Conservation (phyloP, 2,797 vertebrate genomes). For the Ctenopoma kingsleyae region DNA sequence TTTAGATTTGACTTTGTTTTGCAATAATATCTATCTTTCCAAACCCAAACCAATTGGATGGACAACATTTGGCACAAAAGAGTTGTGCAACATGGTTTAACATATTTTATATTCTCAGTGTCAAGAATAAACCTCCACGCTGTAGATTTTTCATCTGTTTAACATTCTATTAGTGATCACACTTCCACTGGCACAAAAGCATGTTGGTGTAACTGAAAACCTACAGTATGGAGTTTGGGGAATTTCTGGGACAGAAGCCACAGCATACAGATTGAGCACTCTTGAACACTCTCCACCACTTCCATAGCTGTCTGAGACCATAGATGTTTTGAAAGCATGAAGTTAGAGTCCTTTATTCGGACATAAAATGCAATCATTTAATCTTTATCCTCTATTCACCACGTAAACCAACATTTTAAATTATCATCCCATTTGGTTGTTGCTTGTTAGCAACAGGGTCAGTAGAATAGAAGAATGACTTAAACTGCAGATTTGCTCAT, state of each 20-base stretch:
- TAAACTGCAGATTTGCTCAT: too few species aligned
- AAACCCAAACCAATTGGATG: too few species aligned
- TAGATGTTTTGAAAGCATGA: slow-evolving; percentile 16
- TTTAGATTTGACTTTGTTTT: too few species aligned
- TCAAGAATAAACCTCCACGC: not conserved
- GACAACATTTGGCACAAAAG: not conserved
- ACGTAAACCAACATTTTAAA: not conserved
- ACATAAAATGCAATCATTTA: not conserved
- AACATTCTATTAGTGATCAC: not conserved
- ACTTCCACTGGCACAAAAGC: slow-evolving; percentile 11
- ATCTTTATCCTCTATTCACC: not conserved
- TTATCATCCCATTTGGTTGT: not conserved
- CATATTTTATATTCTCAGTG: slow-evolving; percentile 7
- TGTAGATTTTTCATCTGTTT: slow-evolving; percentile 6
- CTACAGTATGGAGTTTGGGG: slow-evolving; percentile 3
- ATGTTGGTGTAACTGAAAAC: slow-evolving; percentile 3
- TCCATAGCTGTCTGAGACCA: not conserved
- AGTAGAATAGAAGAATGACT: too few species aligned
- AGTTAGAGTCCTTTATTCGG: not conserved
- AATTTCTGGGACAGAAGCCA: slow-evolving; percentile 30
- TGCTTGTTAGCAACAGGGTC: too few species aligned
- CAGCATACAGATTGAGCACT: slow-evolving; percentile 11
- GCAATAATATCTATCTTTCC: too few species aligned
- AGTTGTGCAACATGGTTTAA: too few species aligned
- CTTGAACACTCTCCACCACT: slow-evolving; percentile 1